Conservation (phyloP, 2,888 invertebrate genomes). For the Caenorhabditis sp. region DNA sequence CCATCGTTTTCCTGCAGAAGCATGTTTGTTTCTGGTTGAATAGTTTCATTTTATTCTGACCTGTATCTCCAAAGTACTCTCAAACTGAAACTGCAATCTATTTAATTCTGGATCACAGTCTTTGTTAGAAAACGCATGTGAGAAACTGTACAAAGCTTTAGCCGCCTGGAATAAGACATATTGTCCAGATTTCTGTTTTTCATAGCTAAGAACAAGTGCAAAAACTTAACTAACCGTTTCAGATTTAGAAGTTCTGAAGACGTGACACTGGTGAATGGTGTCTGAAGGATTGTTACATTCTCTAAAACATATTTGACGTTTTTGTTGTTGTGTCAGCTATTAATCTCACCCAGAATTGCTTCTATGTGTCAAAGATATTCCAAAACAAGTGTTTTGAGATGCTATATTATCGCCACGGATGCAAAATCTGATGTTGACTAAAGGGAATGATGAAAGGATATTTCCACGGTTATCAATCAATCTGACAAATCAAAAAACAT, state of each 20-base stretch:
- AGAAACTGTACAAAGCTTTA: conserved; percentile 86
- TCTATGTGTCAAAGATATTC: conserved; percentile 91
- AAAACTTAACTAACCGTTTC: conserved; percentile 64
- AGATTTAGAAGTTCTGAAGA: conserved; percentile 85
- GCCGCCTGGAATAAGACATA: conserved; percentile 80
- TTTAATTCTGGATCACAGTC: conserved; percentile 34
- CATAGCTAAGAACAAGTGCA: background rate
- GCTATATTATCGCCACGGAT: conserved; percentile 90
- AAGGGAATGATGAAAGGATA: conserved; percentile 89
- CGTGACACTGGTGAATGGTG: conserved; percentile 92
- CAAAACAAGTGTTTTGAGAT: conserved; percentile 91
- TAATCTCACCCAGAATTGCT: conserved; percentile 80
- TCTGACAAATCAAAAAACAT: conserved; percentile 76
- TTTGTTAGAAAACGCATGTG: conserved; percentile 91
- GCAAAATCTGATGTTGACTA: conserved; percentile 84
- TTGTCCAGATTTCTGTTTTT: background rate
- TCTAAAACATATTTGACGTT: conserved; percentile 12
- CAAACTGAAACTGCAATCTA: conserved; percentile 86
- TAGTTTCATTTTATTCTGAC: no score
- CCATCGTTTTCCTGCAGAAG: conserved; percentile 87
- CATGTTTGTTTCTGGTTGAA: background rate
- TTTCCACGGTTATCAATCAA: conserved; percentile 87
- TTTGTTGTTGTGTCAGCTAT: background rate
- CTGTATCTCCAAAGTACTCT: conserved; percentile 91
- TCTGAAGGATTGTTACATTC: conserved; percentile 12